Conservation (phyloP, 2,113 vertebrate species). For the Neomonachus schauinslandi region DNA sequence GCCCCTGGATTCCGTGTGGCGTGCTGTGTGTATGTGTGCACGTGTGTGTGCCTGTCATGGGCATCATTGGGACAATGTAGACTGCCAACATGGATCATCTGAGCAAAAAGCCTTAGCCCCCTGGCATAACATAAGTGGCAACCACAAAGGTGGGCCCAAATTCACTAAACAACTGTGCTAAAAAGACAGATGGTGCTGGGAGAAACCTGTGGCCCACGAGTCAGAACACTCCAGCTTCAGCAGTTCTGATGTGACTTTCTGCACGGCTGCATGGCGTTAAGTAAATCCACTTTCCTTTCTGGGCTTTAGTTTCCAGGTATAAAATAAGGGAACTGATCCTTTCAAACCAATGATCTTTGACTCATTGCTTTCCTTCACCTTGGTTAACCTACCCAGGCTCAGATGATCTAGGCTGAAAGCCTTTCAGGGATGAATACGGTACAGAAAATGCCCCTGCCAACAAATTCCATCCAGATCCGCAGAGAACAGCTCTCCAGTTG, state of each 20-base stretch:
- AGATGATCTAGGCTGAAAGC: background rate
- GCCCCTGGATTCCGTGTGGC: background rate
- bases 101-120: background rate
- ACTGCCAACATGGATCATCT: background rate
- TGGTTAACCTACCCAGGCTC: background rate
- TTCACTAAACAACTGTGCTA: background rate
- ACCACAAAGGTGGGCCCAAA: background rate
- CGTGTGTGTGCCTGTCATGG: background rate
- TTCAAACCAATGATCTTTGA: background rate
- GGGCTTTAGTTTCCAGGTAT: background rate
- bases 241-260: background rate
- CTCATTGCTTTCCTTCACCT: background rate
- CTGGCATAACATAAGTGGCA: background rate
- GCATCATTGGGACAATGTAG: background rate
- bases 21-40: background rate
- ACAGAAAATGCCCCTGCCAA: conserved; percentile 34
- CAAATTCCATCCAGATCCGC: conserved; percentile 11
- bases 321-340: background rate
- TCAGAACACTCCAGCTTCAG: background rate
- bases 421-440: background rate
- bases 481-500: background rate
- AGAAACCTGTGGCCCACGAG: background rate
- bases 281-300: background rate
- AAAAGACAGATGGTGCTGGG: background rate
- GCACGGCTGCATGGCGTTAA: background rate